phyloP scores from a whole-genome alignment of 2,888 invertebrate genomes.

The Autographa pulchrina region DNA sequence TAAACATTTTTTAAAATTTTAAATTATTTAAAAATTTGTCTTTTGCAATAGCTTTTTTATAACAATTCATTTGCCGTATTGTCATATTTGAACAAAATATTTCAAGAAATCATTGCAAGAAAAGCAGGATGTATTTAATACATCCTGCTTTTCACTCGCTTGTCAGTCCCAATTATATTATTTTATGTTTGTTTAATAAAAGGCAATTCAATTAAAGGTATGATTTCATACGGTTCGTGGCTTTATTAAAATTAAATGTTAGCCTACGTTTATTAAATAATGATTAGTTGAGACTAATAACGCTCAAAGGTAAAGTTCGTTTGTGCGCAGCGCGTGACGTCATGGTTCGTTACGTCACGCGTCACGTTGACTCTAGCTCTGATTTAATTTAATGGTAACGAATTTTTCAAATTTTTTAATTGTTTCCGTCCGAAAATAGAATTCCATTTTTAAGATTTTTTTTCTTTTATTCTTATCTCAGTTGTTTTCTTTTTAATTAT shows the following conservation, averaged over 20 bases:
- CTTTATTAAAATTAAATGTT: neutral
- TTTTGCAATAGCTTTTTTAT: too few relatives aligned
- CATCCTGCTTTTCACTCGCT: too few relatives aligned
- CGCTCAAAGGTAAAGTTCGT: constrained; percentile 56
- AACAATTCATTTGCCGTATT: too few relatives aligned
- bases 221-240: neutral
- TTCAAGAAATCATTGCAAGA: too few relatives aligned
- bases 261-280: neutral
- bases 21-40: too few relatives aligned
- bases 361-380: constrained; percentile 66
- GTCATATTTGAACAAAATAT: too few relatives aligned
- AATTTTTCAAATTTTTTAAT: constrained; percentile 77
- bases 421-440: constrained; percentile 78
- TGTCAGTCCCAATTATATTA: too few relatives aligned
- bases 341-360: constrained; percentile 76
- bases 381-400: constrained; percentile 82
- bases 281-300: constrained; percentile 40
- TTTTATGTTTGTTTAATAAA: too few relatives aligned
- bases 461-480: constrained; percentile 45
- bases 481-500: constrained; percentile 22
- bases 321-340: constrained; percentile 71
- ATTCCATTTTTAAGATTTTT: constrained; percentile 40
- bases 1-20: too few relatives aligned
- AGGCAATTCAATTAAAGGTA: neutral
- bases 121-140: too few relatives aligned